A percentile compares a stretch with the other conserved stretches of the same genome.
Conservation (phyloP, 2,888 invertebrate genomes). For the Oxycera nigricornis region DNA sequence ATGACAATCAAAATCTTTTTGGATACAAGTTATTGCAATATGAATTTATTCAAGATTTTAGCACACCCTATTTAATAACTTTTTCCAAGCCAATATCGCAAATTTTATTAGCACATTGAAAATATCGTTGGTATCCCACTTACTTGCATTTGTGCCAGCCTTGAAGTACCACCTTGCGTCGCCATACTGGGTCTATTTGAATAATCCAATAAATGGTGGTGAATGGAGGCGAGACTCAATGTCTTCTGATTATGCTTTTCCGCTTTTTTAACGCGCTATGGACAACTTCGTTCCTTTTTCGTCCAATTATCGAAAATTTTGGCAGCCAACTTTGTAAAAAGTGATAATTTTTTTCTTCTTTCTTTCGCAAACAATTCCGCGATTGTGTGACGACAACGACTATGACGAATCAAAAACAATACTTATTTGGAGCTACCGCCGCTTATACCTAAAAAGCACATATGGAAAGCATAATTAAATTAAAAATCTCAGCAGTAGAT, state of each 20-base stretch:
- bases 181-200: slow-evolving; percentile 53
- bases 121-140: slow-evolving; percentile 49
- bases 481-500: neutral
- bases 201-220: slow-evolving; percentile 24
- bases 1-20: neutral
- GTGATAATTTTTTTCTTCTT: neutral
- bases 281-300: neutral
- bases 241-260: slow-evolving; percentile 12
- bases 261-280: neutral
- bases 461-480: slow-evolving; percentile 17
- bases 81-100: neutral
- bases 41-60: neutral
- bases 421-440: slow-evolving; percentile 25
- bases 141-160: slow-evolving; percentile 63
- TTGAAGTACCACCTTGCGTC: slow-evolving; percentile 60
- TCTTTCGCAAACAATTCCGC: neutral
- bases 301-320: neutral
- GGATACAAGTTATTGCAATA: neutral
- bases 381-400: neutral
- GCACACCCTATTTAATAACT: neutral
- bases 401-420: neutral
- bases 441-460: slow-evolving; percentile 20
- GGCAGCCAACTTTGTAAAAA: neutral
- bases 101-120: slow-evolving; percentile 16
- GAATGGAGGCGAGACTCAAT: slow-evolving; percentile 33